Base-by-base conservation (phyloP, 2,888 invertebrate species). In the Cerastoderma edule region DNA sequence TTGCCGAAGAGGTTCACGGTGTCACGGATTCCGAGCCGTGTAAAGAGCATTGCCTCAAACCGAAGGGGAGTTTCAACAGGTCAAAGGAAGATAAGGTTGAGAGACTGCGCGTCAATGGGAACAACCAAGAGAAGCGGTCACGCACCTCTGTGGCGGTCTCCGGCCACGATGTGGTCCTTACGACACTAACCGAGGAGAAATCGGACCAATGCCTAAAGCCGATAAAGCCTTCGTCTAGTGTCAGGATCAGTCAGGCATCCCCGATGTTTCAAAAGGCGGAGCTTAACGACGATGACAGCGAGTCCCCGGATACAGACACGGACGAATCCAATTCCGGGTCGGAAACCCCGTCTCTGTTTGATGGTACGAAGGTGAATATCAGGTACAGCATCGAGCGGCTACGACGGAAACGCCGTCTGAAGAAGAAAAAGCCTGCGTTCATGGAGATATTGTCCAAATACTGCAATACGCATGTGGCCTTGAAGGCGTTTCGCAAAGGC, bases 381-480 rank as follows among this genome's bases (percentile, higher is more conserved):
- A 64, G 33, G 28, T 78, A 81, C 48, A 81, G 78, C 32, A 67
- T 78, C 24, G 81, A 81, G 54, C 57, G 75, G n/a, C 39, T 81
- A 2, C 68, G 73, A 30, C 78, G 74, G 66, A 78, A 73, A 64
- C 48, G 33, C 16, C 53, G 67, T 16, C 30, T 48, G 53, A 67
- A 67, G 24, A 79, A 78, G 63, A 82, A 83, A 56, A 78, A 70
- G 32, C 82, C 83, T 0, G 83, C 75, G 0, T 85, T 84, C 57
- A 75, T 77, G 13, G 80, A 83, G 27, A 67, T 83, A 13, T 67
- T 84, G 5, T 77, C 78, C 28, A 85, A 85, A 63, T 84, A 84
- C 54, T 85, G 84, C 74, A 75, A 78, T 57, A 75, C 80, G 63
- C 84, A 84, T 24, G 77, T 68, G 22, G 78, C 75, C 0, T n/a